These are phyloP conservation scores for Pentalonia nigronervosa DNA, from an alignment of 1,140 invertebrate species.

Conservation along the genomic window DNA sequence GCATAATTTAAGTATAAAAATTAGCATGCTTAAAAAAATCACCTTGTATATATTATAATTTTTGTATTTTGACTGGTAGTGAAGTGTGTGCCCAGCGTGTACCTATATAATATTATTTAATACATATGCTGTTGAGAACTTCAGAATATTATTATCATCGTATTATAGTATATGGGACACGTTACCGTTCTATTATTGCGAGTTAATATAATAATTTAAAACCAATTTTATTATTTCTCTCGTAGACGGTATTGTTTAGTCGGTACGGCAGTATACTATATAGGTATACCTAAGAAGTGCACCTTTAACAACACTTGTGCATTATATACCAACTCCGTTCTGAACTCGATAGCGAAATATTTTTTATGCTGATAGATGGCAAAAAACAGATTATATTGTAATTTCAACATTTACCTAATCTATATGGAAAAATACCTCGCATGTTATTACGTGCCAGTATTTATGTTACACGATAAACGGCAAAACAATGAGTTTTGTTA, in stretches of 20 bases:
- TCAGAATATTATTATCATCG: not conserved
- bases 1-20: too few species aligned
- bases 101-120: not conserved
- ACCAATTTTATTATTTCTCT: not conserved
- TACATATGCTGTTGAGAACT: not conserved
- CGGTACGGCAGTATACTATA: not conserved
- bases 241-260: too few species aligned
- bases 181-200: not conserved
- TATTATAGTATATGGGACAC: not conserved
- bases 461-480: not conserved
- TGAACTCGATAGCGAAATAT: not conserved
- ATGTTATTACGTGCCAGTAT: not conserved
- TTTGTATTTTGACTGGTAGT: too few species aligned
- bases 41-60: too few species aligned
- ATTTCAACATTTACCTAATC: not conserved
- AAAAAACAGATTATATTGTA: slow-evolving; percentile 6
- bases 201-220: not conserved
- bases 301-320: not conserved
- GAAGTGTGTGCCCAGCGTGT: too few species aligned
- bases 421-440: not conserved
- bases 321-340: not conserved
- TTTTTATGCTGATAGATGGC: not conserved
- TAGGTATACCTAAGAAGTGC: not conserved
- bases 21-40: too few species aligned
- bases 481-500: not conserved